phyloP scores from a whole-genome alignment of 2,113 vertebrate genomes.

The Peromyscus maniculatus region DNA sequence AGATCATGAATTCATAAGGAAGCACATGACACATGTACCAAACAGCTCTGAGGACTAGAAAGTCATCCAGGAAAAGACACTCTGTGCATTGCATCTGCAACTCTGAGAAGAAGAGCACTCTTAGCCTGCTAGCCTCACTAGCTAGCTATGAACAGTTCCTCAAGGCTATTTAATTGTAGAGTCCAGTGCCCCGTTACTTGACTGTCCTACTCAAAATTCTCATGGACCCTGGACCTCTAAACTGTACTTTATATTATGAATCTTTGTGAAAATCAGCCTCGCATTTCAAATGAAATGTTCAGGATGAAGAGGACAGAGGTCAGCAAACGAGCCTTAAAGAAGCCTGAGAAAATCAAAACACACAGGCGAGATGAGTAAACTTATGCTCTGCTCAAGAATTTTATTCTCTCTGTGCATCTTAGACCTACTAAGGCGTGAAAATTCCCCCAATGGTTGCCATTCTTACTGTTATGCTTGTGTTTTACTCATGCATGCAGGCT shows the following conservation, averaged over 20 bases:
- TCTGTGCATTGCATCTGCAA: not conserved
- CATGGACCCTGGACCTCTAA: conserved; percentile 78
- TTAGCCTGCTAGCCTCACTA: not conserved
- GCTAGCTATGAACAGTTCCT: conserved; percentile 56
- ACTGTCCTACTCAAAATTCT: conserved; percentile 67
- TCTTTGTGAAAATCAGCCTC: conserved; percentile 61
- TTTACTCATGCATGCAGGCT: not conserved
- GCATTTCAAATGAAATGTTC: conserved; percentile 69
- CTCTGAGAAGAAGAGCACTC: not conserved
- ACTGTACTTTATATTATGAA: conserved; percentile 40
- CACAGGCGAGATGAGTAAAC: not conserved
- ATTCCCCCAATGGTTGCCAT: not conserved
- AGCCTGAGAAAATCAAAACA: conserved; percentile 44
- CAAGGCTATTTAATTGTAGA: conserved; percentile 66
- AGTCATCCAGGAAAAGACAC: not conserved
- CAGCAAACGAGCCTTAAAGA: conserved; percentile 46
- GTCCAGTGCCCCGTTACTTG: conserved; percentile 69
- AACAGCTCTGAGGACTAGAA: not conserved
- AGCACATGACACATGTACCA: not conserved
- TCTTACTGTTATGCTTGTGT: not conserved
- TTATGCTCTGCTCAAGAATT: not conserved
- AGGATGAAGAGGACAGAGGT: conserved; percentile 64
- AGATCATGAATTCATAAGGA: not conserved
- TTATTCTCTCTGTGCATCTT: not conserved
- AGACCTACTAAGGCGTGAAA: not conserved